phyloP scores from a whole-genome alignment of 2,113 vertebrate genomes.

The Anguilla japonica region DNA sequence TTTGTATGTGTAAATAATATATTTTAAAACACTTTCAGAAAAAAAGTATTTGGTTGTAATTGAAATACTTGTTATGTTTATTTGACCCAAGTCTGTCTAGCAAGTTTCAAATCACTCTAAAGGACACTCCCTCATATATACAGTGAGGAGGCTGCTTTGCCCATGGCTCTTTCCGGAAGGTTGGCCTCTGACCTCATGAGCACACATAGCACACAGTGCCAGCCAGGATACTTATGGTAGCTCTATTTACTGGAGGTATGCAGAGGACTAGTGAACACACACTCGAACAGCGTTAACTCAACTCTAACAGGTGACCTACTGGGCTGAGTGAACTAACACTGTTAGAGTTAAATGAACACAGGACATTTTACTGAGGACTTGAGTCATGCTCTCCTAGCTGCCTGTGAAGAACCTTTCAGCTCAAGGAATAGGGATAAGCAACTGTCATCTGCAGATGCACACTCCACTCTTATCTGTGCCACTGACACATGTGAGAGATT shows the following conservation, averaged over 20 bases:
- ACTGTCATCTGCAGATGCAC: background rate
- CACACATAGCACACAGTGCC: background rate
- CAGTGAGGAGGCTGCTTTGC: background rate
- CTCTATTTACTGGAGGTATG: background rate
- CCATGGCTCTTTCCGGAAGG: background rate
- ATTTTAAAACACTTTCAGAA: too few relatives aligned
- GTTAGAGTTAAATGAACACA: too few relatives aligned
- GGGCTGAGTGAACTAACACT: too few relatives aligned
- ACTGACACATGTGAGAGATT: background rate
- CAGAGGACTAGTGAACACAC: background rate
- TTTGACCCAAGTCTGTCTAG: too few relatives aligned
- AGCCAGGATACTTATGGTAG: background rate
- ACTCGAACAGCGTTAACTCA: too few relatives aligned
- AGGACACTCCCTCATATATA: background rate
- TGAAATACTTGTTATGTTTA: too few relatives aligned
- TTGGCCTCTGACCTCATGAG: background rate
- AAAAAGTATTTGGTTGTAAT: too few relatives aligned
- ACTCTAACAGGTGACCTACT: too few relatives aligned
- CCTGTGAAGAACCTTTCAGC: background rate
- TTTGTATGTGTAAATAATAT: too few relatives aligned
- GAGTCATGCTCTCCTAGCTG: background rate
- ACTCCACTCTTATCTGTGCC: background rate
- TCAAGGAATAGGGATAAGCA: background rate
- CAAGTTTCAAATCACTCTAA: background rate
- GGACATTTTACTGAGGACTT: too few relatives aligned